Base-by-base conservation (phyloP, 2,113 vertebrate genomes). In the Daphoenositta chrysoptera region DNA sequence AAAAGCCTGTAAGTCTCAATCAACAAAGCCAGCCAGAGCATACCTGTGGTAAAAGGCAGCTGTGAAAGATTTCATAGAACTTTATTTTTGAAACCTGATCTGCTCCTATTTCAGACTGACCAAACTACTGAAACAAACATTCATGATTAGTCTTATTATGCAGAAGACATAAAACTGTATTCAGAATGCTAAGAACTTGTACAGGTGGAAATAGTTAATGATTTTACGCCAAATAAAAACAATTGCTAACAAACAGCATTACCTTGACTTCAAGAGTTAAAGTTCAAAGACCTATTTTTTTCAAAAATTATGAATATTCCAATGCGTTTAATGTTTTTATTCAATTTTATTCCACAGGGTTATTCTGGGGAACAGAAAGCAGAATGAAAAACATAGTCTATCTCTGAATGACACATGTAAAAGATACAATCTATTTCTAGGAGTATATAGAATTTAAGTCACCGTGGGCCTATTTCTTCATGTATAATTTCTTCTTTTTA, bases 131-230 rank as follows among this genome's bases (percentile, higher is more conserved):
- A 57, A 83, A 64, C 9, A 58, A 61, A 35, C 3, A 28, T 31
- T 40, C 15, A 48, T 0, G 0, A 8, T n/a, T 7, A 27, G 14
- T 20, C 22, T 50, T 50, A 47, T 50, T 42, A 42, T 12, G 17
- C 9, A 39, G 35, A 68, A 82, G n/a, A 68, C 10, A n/a, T 5
- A 60, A 75, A 91, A 40, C 13, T 48, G 21, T 9, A 54, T 31
- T 50, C n/a, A 56, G 37, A 87, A 76, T 21, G 5, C 8, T n/a
- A 75, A 56, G 7, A 84, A 47, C 13, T 60, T 71, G 17, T 31
- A 64, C 27, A 83, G 68, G 7, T 31, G 26, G 11, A 90, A n/a
- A 31, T 7, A 30, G 22, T 39, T n/a, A 3, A 61, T 40, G 13
- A 37, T 65, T 94, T 57, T 68, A 40, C 16, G 40, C 3, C 18